Evolutionary conservation across 2,113 vertebrate genomes (phyloP), one percentile per base, ranked within the genome.

Genomic region (Forbesichthys agassizii): DNA sequence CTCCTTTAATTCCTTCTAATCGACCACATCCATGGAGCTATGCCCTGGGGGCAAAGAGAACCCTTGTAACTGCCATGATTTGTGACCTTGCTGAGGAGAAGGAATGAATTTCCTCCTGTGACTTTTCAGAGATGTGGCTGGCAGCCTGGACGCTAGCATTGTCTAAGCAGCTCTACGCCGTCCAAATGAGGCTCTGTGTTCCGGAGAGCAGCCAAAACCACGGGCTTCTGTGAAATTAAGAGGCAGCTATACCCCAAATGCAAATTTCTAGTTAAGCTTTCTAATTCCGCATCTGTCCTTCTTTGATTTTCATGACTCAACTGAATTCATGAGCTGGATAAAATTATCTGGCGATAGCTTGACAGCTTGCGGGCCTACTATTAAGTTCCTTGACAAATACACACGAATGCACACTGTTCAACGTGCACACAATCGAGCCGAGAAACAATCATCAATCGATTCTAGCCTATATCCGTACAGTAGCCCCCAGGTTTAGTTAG

Each of bases 81-180:
- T 33, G 62, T 11, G 61, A 82, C 79, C 77, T 84, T 82, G 87
- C 88, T 88, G 75, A 89, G 53, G 20, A 76, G 80, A 83, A 81
- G 73, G 62, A 81, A 76, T 65, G 48, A 77, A 62, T 60, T 18
- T 67, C 46, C 46, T 68, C 58, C 61, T 33, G 60, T 63, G 71
- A 77, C 67, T 36, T 73, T 47, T 72, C 46, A 70, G 69, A 77
- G 73, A 66, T 66, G 75, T 78, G 54, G 73, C 55, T 68, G n/a
- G 18, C 53, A 63, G 61, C 33, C 11, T 14, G 11, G 27, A 60
- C 65, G 64, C 75, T 79, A 73, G 75, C 61, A 70, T 42, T 42
- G 36, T 42, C 36, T 42, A 42, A 42, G 7, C 36, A 42, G 36
- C 36, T 8, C 4, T 4, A 52, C 3, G 51, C 3, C 14, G 11